Evolutionary conservation across 2,113 vertebrate species (phyloP).

Genomic region (Crotalus viridis): DNA sequence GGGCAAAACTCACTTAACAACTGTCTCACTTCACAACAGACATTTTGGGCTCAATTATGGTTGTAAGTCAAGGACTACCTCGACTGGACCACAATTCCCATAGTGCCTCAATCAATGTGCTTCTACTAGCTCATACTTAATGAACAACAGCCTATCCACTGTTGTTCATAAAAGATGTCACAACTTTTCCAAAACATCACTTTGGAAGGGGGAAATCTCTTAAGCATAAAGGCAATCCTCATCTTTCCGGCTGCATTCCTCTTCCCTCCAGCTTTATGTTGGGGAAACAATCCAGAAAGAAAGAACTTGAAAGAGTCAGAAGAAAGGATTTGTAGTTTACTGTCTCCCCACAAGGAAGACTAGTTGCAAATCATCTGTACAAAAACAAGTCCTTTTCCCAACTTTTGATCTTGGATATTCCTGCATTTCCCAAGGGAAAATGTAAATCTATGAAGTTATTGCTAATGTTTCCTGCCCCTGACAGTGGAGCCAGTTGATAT

Average conservation of each 20-base stretch:
- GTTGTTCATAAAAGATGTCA: not conserved
- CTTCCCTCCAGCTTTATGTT: slow-evolving; percentile 31
- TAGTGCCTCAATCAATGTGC: not conserved
- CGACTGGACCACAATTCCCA: not conserved
- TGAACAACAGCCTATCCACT: fast-evolving
- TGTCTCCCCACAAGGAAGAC: slow-evolving; percentile 63
- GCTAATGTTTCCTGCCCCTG: slow-evolving; percentile 76
- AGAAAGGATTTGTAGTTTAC: slow-evolving; percentile 64
- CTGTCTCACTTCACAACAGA: not conserved
- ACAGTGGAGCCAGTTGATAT: slow-evolving; percentile 77
- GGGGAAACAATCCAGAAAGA: slow-evolving; percentile 12
- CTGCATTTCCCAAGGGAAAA: slow-evolving; percentile 72
- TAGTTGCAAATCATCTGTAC: slow-evolving; percentile 69
- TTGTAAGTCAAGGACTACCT: not conserved
- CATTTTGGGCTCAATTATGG: not conserved
- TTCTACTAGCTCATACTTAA: fast-evolving
- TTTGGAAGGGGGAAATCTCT: slow-evolving; percentile 9
- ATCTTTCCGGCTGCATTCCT: not conserved
- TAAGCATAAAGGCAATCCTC: not conserved
- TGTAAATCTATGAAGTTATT: slow-evolving; percentile 76
- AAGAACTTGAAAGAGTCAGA: slow-evolving; percentile 59
- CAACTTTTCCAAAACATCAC: not conserved
- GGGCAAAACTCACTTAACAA: not conserved
- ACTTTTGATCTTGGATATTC: slow-evolving; percentile 73
- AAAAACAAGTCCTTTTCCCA: slow-evolving; percentile 72